Percentiles rank a stretch among this genome's conserved stretches.
These are phyloP conservation scores for Paramuricea clavata DNA, from an alignment of 92 coral and sea anemone species.

Conservation along the genomic window DNA sequence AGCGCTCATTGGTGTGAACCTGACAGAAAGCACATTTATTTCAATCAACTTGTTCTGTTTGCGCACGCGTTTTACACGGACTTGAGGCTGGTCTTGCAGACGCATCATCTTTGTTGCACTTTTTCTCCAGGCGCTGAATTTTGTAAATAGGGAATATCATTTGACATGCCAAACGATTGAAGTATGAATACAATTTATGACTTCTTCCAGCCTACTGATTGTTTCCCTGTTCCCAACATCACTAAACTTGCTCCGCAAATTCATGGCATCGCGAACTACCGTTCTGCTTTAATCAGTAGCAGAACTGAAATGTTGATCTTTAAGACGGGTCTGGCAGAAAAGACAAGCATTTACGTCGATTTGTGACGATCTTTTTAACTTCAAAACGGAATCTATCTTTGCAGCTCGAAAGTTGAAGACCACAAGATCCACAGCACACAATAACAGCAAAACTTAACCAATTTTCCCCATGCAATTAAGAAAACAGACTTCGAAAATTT, in stretches of 20 bases:
- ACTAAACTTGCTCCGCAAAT: not conserved
- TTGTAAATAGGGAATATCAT: too few relatives aligned
- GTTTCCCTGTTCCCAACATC: not conserved
- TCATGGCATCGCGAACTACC: constrained; percentile 7
- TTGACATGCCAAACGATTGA: too few relatives aligned
- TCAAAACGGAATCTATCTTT: constrained; percentile 3
- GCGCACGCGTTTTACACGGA: not conserved
- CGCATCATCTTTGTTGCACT: not conserved
- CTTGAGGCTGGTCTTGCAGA: not conserved
- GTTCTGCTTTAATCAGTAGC: not conserved
- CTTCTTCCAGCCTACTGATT: too few relatives aligned
- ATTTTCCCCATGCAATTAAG: too few relatives aligned
- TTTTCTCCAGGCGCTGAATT: not conserved
- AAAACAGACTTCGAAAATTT: too few relatives aligned
- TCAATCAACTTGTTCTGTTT: not conserved
- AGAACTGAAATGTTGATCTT: not conserved
- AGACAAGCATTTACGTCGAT: not conserved
- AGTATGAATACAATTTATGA: too few relatives aligned
- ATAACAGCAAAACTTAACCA: too few relatives aligned
- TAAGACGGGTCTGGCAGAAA: constrained; percentile 4
- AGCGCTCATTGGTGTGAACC: not conserved
- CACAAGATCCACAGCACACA: too few relatives aligned
- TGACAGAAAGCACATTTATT: too few relatives aligned
- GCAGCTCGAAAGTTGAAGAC: too few relatives aligned
- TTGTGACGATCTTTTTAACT: not conserved